A percentile compares a stretch with the other conserved stretches of the same genome.
Evolutionary conservation across 1,140 invertebrate genomes (phyloP).

Genomic region (Dysdera silvatica): DNA sequence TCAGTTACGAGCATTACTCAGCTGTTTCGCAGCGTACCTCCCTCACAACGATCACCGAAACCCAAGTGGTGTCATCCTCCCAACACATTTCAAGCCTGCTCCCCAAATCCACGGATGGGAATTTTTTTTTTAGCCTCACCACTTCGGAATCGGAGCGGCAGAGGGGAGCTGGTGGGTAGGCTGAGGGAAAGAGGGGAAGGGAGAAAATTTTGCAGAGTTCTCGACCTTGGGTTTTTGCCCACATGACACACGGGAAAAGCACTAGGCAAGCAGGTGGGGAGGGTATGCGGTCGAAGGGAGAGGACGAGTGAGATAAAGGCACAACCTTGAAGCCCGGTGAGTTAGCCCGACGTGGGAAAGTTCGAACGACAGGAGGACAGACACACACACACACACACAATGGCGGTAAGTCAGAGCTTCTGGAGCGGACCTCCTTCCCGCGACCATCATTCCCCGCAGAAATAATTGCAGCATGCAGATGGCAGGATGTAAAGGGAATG

Average conservation of each 20-base stretch:
- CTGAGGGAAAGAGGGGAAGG: neutral
- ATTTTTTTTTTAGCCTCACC: too few relatives aligned
- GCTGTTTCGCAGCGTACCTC: too few relatives aligned
- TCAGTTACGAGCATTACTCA: too few relatives aligned
- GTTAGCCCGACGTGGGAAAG: conserved; percentile 26
- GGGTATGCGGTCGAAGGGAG: neutral
- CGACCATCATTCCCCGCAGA: conserved; percentile 1
- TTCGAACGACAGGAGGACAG: conserved; percentile 19
- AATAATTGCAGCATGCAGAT: conserved; percentile 19
- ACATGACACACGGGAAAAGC: conserved; percentile 24
- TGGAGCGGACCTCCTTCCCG: conserved; percentile 20
- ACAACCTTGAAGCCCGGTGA: conserved; percentile 28
- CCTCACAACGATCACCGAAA: too few relatives aligned
- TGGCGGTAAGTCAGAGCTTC: conserved; percentile 27
- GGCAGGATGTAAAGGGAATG: conserved; percentile 28
- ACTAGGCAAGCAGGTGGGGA: neutral
- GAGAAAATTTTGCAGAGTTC: conserved; percentile 17
- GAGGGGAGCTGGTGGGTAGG: neutral
- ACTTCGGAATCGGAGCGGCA: too few relatives aligned
- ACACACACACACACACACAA: too few relatives aligned
- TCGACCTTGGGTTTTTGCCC: conserved; percentile 23
- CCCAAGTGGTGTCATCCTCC: too few relatives aligned
- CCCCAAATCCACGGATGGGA: too few relatives aligned
- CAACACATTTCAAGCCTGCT: too few relatives aligned
- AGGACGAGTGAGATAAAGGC: conserved; percentile 18